Conservation (phyloP, 2,888 invertebrate genomes). For the Autographa pulchrina region DNA sequence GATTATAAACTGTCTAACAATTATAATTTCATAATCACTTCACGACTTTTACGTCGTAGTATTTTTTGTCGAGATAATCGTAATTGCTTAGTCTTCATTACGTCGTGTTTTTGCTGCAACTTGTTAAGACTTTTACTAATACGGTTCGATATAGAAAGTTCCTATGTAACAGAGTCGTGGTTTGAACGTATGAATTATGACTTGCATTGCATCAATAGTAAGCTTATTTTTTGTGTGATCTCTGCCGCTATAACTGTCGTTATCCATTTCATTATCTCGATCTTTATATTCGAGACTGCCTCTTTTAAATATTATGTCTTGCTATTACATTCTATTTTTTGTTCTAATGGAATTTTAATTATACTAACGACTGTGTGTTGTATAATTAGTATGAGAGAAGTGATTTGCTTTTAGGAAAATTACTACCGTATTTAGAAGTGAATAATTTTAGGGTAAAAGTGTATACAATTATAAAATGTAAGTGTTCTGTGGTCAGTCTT, state of each 20-base stretch:
- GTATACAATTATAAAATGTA: neutral
- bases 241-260: conserved; percentile 25
- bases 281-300: conserved; percentile 22
- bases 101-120: conserved; percentile 11
- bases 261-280: conserved; percentile 28
- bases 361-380: conserved; percentile 10
- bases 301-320: conserved; percentile 30
- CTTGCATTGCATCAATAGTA: conserved; percentile 52
- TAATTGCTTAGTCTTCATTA: conserved; percentile 21
- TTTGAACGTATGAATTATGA: conserved; percentile 48
- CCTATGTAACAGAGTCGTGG: conserved; percentile 35
- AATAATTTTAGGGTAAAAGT: neutral
- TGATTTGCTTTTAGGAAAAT: neutral
- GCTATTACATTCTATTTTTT: conserved; percentile 20
- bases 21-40: conserved; percentile 19
- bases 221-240: conserved; percentile 29
- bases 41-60: conserved; percentile 24
- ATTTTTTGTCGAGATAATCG: conserved; percentile 26
- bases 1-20: conserved; percentile 1
- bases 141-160: conserved; percentile 40
- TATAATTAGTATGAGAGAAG: neutral
- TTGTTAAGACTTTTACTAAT: conserved; percentile 45
- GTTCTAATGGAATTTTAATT: conserved; percentile 30
- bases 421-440: neutral
- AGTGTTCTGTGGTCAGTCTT: too few species aligned